phyloP scores from a whole-genome alignment of 2,113 vertebrate genomes.

The Callipepla squamata region DNA sequence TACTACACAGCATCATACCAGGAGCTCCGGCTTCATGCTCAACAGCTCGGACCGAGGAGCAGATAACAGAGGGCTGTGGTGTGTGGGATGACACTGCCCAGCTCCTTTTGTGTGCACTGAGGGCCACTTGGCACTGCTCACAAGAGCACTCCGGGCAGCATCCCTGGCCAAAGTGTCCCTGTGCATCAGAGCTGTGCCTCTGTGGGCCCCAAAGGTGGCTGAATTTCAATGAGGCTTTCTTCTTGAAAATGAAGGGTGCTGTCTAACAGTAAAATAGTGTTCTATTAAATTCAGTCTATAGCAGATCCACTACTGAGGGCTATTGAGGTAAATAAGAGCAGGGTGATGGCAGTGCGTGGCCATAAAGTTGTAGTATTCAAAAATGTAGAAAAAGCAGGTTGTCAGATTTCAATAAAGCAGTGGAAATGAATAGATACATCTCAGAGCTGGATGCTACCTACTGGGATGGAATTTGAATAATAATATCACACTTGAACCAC shows the following conservation, averaged over 20 bases:
- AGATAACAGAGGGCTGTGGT: neutral
- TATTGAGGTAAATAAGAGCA: slow-evolving; percentile 72
- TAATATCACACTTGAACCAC: slow-evolving; percentile 49
- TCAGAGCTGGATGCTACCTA: slow-evolving; percentile 43
- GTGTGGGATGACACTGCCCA: neutral
- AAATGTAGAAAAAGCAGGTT: slow-evolving; percentile 68
- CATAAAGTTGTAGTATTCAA: slow-evolving; percentile 73
- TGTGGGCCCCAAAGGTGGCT: slow-evolving; percentile 49
- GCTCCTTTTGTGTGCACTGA: neutral
- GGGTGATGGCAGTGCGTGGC: slow-evolving; percentile 62
- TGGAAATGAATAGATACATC: slow-evolving; percentile 57
- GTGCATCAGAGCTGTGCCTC: neutral
- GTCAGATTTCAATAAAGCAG: slow-evolving; percentile 61
- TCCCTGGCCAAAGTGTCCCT: slow-evolving; percentile 1
- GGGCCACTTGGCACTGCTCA: neutral
- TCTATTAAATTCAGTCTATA: slow-evolving; percentile 72
- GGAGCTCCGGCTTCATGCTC: slow-evolving; percentile 6
- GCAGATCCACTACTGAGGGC: slow-evolving; percentile 70
- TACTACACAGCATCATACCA: neutral
- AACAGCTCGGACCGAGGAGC: neutral
- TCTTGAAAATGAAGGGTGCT: slow-evolving; percentile 67
- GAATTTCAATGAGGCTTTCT: slow-evolving; percentile 72
- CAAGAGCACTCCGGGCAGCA: neutral
- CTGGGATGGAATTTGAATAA: slow-evolving; percentile 61
- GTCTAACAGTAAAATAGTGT: slow-evolving; percentile 68